phyloP scores from a whole-genome alignment of 2,888 invertebrate genomes.

The Ophioninae sp. region DNA sequence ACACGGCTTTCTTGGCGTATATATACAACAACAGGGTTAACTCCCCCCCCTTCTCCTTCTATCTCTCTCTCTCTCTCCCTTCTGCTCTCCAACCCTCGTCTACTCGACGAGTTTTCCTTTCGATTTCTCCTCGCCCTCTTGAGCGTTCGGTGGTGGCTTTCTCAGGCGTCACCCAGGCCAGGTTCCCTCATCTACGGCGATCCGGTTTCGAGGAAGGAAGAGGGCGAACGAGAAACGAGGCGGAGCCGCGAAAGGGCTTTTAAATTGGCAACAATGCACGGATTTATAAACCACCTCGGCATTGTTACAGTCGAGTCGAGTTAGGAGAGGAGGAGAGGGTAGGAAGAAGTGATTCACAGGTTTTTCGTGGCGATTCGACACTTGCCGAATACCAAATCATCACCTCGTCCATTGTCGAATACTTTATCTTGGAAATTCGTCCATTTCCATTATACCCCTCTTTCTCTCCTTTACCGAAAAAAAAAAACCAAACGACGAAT shows the following conservation, averaged over 20 bases:
- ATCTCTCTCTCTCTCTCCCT: slow-evolving; percentile 10
- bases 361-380: slow-evolving; percentile 76
- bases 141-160: slow-evolving; percentile 47
- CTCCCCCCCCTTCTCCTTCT: slow-evolving; percentile 27
- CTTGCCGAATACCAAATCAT: slow-evolving; percentile 80
- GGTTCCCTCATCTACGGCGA: slow-evolving; percentile 31
- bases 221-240: slow-evolving; percentile 5
- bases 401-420: slow-evolving; percentile 78
- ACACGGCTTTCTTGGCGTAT: slow-evolving; percentile 71
- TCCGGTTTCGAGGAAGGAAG: slow-evolving; percentile 37
- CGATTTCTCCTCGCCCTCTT: slow-evolving; percentile 38
- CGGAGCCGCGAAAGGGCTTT: slow-evolving; percentile 71
- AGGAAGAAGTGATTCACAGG: slow-evolving; percentile 76
- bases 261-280: slow-evolving; percentile 80
- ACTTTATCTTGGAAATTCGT: slow-evolving; percentile 80
- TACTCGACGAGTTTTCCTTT: slow-evolving; percentile 37
- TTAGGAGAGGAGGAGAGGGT: not conserved
- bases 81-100: slow-evolving; percentile 27
- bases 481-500: not conserved
- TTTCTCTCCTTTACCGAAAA: not conserved
- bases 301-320: slow-evolving; percentile 75
- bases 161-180: slow-evolving; percentile 42
- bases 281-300: slow-evolving; percentile 79
- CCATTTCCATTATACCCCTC: slow-evolving; percentile 43
- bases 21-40: slow-evolving; percentile 23